Evolutionary conservation across 1,140 invertebrate genomes (phyloP).

Genomic region (Theocolax elegans): DNA sequence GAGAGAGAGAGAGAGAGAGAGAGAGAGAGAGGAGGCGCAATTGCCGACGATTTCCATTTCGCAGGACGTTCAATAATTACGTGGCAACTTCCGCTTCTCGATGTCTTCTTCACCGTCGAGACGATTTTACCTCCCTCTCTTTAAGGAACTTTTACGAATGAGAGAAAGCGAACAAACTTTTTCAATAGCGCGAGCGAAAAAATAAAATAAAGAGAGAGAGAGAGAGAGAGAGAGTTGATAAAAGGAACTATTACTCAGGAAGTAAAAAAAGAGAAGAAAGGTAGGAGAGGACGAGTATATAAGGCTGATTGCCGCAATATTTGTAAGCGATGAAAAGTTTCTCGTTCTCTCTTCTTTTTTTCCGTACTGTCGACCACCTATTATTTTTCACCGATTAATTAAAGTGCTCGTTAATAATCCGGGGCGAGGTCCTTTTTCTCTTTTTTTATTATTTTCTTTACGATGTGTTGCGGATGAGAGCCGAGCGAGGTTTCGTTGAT

Average conservation of each 20-base stretch:
- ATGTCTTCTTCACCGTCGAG: too few species aligned
- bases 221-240: conserved; percentile 1
- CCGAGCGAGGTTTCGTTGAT: too few species aligned
- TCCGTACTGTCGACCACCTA: too few species aligned
- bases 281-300: neutral
- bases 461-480: too few species aligned
- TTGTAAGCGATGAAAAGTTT: conserved; percentile 17
- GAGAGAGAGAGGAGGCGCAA: too few species aligned
- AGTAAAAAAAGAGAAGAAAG: neutral
- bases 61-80: conserved; percentile 32
- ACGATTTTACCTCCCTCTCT: neutral
- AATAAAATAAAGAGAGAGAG: neutral
- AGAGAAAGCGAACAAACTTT: conserved; percentile 25
- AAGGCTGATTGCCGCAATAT: conserved; percentile 17
- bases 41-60: conserved; percentile 18
- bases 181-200: conserved; percentile 13
- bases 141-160: conserved; percentile 1
- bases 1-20: too few species aligned
- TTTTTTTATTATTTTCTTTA: too few species aligned
- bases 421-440: too few species aligned
- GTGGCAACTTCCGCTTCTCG: conserved; percentile 6
- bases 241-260: neutral
- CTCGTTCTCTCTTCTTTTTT: too few species aligned
- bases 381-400: too few species aligned
- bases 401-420: too few species aligned